Evolutionary conservation across 2,113 vertebrate genomes (phyloP), one percentile per base, ranked within the genome.

Genomic region (Coracopsis vasa): DNA sequence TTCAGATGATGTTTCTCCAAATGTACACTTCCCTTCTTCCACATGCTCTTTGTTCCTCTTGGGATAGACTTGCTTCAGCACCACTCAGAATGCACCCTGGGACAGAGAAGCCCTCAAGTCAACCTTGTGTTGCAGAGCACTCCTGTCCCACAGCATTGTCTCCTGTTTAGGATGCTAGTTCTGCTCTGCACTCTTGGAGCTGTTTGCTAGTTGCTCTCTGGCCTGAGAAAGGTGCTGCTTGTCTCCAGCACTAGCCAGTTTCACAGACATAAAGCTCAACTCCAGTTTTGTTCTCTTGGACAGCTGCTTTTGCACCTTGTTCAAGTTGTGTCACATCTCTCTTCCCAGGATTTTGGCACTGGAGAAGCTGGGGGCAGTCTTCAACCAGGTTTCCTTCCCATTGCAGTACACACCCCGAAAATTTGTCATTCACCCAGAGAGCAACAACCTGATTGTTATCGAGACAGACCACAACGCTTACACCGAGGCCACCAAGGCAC

Each of bases 391-490:
- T 95, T 99, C 99, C 37, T 99, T 99, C 95, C 99, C 99, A 0
- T 95, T 99, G 86, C 99, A 99, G 97, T 99, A 99, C 93, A 99
- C 99, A 2, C 99, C 99, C 33, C 98, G 99, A 92, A 99, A 99
- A 89, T 99, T 99, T 97, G 99, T 99, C 60, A 99, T 99, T 96
- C 99, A 99, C 72, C 99, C 99, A 3, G 99, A 99, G 94, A 99
- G 99, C 91, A 99, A 99, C 98, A 99, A 99, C 97, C 97, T 99
- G 50, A 98, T 99, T 90, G 97, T 99, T 97, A 99, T 99, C 11
- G 99, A 99, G 97, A 99, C 99, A 0, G 99, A 99, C 97, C 99
- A 99, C 97, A 99, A 99, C 1, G 99, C 99, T 62, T 99, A 99
- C 96, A 99, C 99, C 0, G 99, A 99, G 95, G 99, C 99, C 33